phyloP scores from a whole-genome alignment of 2,888 invertebrate genomes.

The Aleiodes testaceus region DNA sequence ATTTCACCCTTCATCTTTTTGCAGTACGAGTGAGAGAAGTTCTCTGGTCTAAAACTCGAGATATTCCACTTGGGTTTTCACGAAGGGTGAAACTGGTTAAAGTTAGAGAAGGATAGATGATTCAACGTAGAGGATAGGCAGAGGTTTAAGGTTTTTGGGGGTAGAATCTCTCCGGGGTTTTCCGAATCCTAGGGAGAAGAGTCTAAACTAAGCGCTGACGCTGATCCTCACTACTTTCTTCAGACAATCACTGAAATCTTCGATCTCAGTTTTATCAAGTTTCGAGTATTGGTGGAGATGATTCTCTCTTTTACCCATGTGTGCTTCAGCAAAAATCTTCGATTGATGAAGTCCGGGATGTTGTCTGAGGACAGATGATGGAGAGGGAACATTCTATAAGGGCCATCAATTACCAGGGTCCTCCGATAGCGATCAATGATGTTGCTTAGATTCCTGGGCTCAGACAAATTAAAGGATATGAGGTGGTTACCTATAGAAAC shows the following conservation, averaged over 20 bases:
- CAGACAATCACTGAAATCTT: slow-evolving; percentile 56
- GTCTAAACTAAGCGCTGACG: slow-evolving; percentile 67
- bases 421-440: slow-evolving; percentile 1
- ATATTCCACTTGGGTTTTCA: slow-evolving; percentile 31
- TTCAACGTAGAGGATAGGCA: slow-evolving; percentile 50
- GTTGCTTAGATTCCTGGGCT: slow-evolving; percentile 13
- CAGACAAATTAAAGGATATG: background rate
- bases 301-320: slow-evolving; percentile 40
- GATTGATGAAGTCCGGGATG: slow-evolving; percentile 40
- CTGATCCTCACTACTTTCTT: slow-evolving; percentile 67
- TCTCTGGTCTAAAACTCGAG: slow-evolving; percentile 13
- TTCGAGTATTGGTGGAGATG: slow-evolving; percentile 62
- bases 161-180: slow-evolving; percentile 55
- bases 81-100: slow-evolving; percentile 35
- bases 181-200: slow-evolving; percentile 65
- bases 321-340: slow-evolving; percentile 20
- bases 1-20: slow-evolving; percentile 48
- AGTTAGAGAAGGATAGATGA: slow-evolving; percentile 43
- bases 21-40: slow-evolving; percentile 38
- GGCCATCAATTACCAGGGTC: slow-evolving; percentile 21
- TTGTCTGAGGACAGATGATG: slow-evolving; percentile 6
- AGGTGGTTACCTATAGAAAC: background rate
- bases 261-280: slow-evolving; percentile 71
- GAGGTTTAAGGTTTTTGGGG: slow-evolving; percentile 70
- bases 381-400: slow-evolving; percentile 22